Conservation (phyloP, 2,113 vertebrate genomes). For the Poeciliopsis turrubarensis region DNA sequence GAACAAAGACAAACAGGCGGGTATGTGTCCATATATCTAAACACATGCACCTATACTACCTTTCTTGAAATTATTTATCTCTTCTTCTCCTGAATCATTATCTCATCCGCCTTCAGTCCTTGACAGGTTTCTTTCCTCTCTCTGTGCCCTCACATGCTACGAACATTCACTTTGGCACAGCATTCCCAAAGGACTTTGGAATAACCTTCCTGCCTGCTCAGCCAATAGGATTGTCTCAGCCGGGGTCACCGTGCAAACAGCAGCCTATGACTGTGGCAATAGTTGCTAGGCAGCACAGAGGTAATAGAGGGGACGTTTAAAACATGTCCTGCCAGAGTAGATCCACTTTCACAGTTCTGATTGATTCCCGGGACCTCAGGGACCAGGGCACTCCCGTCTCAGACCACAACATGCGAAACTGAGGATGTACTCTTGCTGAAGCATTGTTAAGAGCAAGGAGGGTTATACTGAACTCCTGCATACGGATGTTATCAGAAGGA, state of each 20-base stretch:
- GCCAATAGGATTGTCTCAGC: conserved; percentile 49
- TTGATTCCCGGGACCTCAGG: conserved; percentile 49
- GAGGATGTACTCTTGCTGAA: conserved; percentile 44
- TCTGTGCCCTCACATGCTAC: conserved; percentile 37
- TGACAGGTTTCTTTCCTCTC: conserved; percentile 31
- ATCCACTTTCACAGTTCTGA: conserved; percentile 53
- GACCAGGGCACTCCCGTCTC: conserved; percentile 32
- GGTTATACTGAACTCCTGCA: conserved; percentile 39
- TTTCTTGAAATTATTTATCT: conserved; percentile 10
- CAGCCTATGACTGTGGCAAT: conserved; percentile 29
- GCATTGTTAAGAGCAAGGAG: conserved; percentile 33
- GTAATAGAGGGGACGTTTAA: conserved; percentile 56
- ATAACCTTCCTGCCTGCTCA: conserved; percentile 53
- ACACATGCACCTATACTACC: conserved; percentile 6
- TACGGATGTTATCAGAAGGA: conserved; percentile 8
- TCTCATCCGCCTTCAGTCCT: conserved; percentile 29
- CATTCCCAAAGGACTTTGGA: conserved; percentile 52
- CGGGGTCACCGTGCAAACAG: conserved; percentile 47
- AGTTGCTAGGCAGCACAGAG: conserved; percentile 51
- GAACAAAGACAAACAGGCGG: conserved; percentile 24
- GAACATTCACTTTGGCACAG: conserved; percentile 53
- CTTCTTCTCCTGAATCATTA: conserved; percentile 15
- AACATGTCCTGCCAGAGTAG: conserved; percentile 52
- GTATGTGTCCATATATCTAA: conserved; percentile 1
- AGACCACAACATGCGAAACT: conserved; percentile 36